phyloP scores from a whole-genome alignment of 2,888 invertebrate species.

The Drosophila nigritarsus region DNA sequence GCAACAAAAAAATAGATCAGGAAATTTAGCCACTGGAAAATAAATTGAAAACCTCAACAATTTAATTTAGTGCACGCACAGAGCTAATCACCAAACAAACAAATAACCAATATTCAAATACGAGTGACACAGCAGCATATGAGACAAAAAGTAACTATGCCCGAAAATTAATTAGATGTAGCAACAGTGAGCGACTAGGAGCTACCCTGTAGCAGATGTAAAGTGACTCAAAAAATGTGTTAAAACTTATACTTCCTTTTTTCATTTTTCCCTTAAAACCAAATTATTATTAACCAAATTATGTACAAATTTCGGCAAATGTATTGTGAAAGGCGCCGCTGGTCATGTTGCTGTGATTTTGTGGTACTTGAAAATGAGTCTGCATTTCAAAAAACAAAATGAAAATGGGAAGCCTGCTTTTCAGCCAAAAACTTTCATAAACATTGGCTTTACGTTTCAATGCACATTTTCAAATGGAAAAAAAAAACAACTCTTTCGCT shows the following conservation, averaged over 20 bases:
- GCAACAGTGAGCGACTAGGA: neutral
- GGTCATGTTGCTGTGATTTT: slow-evolving; percentile 33
- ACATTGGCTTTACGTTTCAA: slow-evolving; percentile 7
- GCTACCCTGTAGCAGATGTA: slow-evolving; percentile 2
- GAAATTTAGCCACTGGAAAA: slow-evolving; percentile 19
- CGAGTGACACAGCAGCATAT: slow-evolving; percentile 20
- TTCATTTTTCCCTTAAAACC: neutral
- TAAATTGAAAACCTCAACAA: slow-evolving; percentile 35
- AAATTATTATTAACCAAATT: too few species aligned
- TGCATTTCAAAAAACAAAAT: too few species aligned
- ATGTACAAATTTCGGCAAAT: neutral
- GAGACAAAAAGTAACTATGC: slow-evolving; percentile 20
- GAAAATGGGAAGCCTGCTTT: neutral
- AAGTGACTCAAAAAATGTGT: neutral
- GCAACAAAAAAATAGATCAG: slow-evolving; percentile 1
- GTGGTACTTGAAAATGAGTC: neutral
- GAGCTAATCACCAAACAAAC: slow-evolving; percentile 34
- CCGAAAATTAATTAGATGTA: slow-evolving; percentile 15
- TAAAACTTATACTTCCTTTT: neutral
- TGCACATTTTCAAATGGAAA: slow-evolving; percentile 13
- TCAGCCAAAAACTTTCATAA: slow-evolving; percentile 4
- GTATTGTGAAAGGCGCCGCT: slow-evolving; percentile 6
- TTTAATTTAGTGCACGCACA: slow-evolving; percentile 56
- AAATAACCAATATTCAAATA: slow-evolving; percentile 51
- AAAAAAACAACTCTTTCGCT: slow-evolving; percentile 9